Base-by-base conservation (phyloP, 2,113 vertebrate genomes). In the Salvelinus fontinalis region DNA sequence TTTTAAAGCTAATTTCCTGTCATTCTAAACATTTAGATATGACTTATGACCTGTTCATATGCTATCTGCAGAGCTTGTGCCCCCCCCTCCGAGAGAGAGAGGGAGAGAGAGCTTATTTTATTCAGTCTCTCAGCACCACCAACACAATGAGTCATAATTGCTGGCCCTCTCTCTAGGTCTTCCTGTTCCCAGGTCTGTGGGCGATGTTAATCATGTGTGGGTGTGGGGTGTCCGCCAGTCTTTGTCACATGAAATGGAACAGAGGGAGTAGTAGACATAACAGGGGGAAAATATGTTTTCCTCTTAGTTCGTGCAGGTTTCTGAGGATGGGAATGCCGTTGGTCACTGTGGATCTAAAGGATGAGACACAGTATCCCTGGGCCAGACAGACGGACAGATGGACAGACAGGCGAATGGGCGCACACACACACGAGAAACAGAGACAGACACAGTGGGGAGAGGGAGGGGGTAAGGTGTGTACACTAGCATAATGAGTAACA, bases 91-190 rank as follows among this genome's bases (percentile, higher is more conserved):
- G 1, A 71, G 59, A 34, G 44, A 77, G 24, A 57, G 44, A 57
- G 44, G 49, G 39, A 44, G 39, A 44, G 39, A 44, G 39, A 44
- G 39, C 0, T 44, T 48, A 26, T 68, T 39, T 68, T 22, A 18
- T 8, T 60, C 68, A 22, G 59, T 16, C 7, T 62, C n/a, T n/a
- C 59, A 49, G 64, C 66, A 79, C 29, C 66, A 79, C n/a, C 11
- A 16, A 62, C 71, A 34, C 75, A 75, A 71, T 83, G 82, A 84
- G 44, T 86, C 76, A 81, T 83, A 79, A 79, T 77, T 81, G 69
- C 66, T 24, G 31, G 49, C 67, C 62, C 60, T 72, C 68, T 75
- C 72, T 79, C 62, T 9, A 54, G 74, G 20, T 60, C 65, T 66
- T 76, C 72, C 75, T 81, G 81, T 87, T 80, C 60, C 11, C 62